Percentiles rank a stretch among this genome's conserved stretches.
Conservation (phyloP, 2,797 vertebrate species). For the Macrochelys suwanniensis region DNA sequence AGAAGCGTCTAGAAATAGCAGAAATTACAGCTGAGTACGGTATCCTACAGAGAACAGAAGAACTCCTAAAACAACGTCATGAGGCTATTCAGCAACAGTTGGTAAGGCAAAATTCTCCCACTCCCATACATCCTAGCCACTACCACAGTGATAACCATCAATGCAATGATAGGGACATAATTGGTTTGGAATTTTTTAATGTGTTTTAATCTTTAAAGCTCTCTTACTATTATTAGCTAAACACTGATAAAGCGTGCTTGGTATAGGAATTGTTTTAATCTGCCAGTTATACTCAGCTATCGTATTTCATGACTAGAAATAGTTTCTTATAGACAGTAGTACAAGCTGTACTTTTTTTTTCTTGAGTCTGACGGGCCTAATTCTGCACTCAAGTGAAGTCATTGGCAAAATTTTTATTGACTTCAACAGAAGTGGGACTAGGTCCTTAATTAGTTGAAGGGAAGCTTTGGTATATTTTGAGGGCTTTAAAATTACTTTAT, state of each 20-base stretch:
- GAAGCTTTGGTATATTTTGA: neutral
- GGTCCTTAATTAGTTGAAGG: conserved; percentile 10
- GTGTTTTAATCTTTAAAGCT: conserved; percentile 68
- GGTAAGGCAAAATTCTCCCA: conserved; percentile 82
- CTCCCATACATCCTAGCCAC: conserved; percentile 17
- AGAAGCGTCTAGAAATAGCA: conserved; percentile 91
- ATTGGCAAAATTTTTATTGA: neutral
- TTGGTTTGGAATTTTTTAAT: conserved; percentile 78
- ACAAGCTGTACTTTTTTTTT: neutral
- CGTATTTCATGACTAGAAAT: conserved; percentile 11
- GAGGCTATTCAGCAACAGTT: conserved; percentile 89
- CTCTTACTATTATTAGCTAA: conserved; percentile 70
- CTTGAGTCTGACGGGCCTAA: conserved; percentile 13
- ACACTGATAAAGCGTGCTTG: conserved; percentile 58
- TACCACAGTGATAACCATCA: conserved; percentile 27
- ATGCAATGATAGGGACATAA: conserved; percentile 55
- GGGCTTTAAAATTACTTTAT: neutral
- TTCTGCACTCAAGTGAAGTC: conserved; percentile 45
- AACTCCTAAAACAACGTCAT: conserved; percentile 90
- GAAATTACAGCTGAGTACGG: conserved; percentile 91
- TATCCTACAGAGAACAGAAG: conserved; percentile 93
- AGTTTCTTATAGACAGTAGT: neutral
- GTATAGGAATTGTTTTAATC: neutral
- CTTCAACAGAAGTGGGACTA: neutral
- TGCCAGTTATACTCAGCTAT: neutral